Evolutionary conservation across 2,888 invertebrate species (phyloP).

Genomic region (Iphiclides podalirius): DNA sequence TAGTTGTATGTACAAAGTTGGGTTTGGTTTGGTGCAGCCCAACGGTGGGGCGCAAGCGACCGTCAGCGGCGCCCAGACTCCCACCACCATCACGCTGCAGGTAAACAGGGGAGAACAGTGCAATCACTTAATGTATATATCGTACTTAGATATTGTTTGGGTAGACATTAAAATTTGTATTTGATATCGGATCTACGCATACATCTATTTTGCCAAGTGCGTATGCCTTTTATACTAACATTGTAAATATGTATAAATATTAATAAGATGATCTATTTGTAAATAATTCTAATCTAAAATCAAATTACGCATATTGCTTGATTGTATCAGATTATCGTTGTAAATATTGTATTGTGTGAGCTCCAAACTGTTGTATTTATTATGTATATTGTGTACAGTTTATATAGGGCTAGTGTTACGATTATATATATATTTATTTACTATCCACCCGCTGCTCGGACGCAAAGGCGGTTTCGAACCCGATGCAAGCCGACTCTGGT

Average conservation of each 20-base stretch:
- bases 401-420: conserved; percentile 18
- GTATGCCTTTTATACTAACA: too few relatives aligned
- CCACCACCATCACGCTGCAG: conserved; percentile 72
- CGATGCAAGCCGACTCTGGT: conserved; percentile 62
- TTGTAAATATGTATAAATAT: not conserved
- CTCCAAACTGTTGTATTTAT: too few relatives aligned
- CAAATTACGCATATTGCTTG: too few relatives aligned
- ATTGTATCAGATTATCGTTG: too few relatives aligned
- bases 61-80: conserved; percentile 46
- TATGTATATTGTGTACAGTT: not conserved
- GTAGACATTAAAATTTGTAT: too few relatives aligned
- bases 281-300: too few relatives aligned
- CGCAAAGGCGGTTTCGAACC: conserved; percentile 69
- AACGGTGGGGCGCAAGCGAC: conserved; percentile 48
- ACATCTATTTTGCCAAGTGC: too few relatives aligned
- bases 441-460: conserved; percentile 50
- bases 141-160: not conserved
- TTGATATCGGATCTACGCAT: too few relatives aligned
- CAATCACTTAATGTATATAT: conserved; percentile 2
- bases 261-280: too few relatives aligned
- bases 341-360: too few relatives aligned
- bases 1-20: conserved; percentile 42
- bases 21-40: conserved; percentile 63
- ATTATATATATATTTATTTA: conserved; percentile 24
- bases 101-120: conserved; percentile 38